A percentile compares a stretch with the other conserved stretches of the same genome.
Conservation (phyloP, 1,140 invertebrate genomes). For the Heliothis virescens region DNA sequence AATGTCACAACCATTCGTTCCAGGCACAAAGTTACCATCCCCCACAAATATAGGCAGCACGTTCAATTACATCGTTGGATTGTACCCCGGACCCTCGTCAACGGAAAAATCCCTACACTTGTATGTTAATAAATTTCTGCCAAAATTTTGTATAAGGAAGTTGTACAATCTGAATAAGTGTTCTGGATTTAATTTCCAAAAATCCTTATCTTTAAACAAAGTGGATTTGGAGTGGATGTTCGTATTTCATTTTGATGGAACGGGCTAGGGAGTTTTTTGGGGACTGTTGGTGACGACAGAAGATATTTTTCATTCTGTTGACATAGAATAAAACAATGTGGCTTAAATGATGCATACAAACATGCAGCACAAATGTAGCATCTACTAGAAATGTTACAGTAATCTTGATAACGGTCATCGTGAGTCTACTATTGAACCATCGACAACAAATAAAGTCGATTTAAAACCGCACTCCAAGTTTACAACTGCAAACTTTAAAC, state of each 20-base stretch:
- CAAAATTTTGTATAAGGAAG: slow-evolving; percentile 42
- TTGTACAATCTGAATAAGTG: slow-evolving; percentile 30
- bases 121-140: slow-evolving; percentile 48
- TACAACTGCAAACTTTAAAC: background rate
- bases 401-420: no score
- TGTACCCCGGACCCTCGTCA: slow-evolving; percentile 27
- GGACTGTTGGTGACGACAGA: background rate
- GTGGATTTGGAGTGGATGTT: slow-evolving; percentile 28
- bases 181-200: slow-evolving; percentile 44
- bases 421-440: no score
- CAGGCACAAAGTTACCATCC: slow-evolving; percentile 26
- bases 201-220: slow-evolving; percentile 33
- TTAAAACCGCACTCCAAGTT: background rate
- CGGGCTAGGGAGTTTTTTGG: background rate
- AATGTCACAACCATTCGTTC: slow-evolving; percentile 39
- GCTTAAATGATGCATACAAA: no score
- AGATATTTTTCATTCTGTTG: background rate
- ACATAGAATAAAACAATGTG: no score
- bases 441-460: no score
- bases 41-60: slow-evolving; percentile 24
- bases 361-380: no score
- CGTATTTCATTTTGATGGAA: slow-evolving; percentile 14
- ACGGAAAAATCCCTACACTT: slow-evolving; percentile 40
- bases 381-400: no score
- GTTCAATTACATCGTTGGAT: slow-evolving; percentile 24